Evolutionary conservation across 2,113 vertebrate species (phyloP).

Genomic region (Rattus norvegicus): GRCr8 NC_086027.1:33332001-33332500

Average conservation of each 20-base stretch:
- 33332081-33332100: background rate
- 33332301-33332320: background rate
- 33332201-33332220: background rate
- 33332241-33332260: background rate
- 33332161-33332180: background rate
- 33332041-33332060: background rate
- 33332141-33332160: background rate
- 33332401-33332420: background rate
- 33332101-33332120: background rate
- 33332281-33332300: conserved; percentile 1
- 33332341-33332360: background rate
- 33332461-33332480: background rate
- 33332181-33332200: conserved; percentile 54
- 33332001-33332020: background rate
- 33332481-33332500: background rate
- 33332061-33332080: conserved; percentile 22
- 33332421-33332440: background rate
- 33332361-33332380: background rate
- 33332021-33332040: conserved; percentile 2
- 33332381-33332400: background rate
- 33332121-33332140: background rate
- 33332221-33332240: background rate
- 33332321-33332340: background rate
- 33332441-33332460: background rate
- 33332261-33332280: background rate